These are phyloP conservation scores for Pachyseris speciosa DNA, from an alignment of 64 coral and sea anemone genomes.

Conservation along the genomic window DNA sequence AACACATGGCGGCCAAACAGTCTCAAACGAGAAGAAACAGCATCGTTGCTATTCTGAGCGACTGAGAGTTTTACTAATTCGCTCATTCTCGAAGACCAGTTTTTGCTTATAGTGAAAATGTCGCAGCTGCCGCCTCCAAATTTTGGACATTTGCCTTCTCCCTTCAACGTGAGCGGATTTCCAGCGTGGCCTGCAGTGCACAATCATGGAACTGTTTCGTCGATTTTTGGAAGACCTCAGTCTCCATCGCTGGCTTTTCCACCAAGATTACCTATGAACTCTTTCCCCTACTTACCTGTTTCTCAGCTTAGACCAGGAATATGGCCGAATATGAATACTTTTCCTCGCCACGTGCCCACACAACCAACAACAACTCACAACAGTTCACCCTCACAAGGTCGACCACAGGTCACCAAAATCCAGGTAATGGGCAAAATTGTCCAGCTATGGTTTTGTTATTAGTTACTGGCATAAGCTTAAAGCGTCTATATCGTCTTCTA, in stretches of 20 bases:
- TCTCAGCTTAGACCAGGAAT: not conserved
- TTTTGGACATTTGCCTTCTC: slow-evolving; percentile 9
- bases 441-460: no score
- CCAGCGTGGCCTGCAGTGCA: not conserved
- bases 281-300: not conserved
- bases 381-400: not conserved
- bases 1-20: not conserved
- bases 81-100: not conserved
- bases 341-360: not conserved
- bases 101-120: not conserved
- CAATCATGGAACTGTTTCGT: not conserved
- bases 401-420: slow-evolving; percentile 9
- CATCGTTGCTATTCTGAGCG: no score
- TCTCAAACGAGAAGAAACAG: not conserved
- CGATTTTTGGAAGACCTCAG: slow-evolving; percentile 13
- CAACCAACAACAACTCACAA: not conserved
- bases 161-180: slow-evolving; percentile 2
- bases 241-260: not conserved
- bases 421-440: not conserved
- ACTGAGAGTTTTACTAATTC: not conserved
- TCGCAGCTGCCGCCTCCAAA: slow-evolving; percentile 32
- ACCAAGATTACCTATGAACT: not conserved
- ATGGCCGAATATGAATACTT: not conserved
- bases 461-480: no score
- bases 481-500: no score